Evolutionary conservation across 2,797 vertebrate genomes (phyloP).

Genomic region (Molossus alvarezi): DNA sequence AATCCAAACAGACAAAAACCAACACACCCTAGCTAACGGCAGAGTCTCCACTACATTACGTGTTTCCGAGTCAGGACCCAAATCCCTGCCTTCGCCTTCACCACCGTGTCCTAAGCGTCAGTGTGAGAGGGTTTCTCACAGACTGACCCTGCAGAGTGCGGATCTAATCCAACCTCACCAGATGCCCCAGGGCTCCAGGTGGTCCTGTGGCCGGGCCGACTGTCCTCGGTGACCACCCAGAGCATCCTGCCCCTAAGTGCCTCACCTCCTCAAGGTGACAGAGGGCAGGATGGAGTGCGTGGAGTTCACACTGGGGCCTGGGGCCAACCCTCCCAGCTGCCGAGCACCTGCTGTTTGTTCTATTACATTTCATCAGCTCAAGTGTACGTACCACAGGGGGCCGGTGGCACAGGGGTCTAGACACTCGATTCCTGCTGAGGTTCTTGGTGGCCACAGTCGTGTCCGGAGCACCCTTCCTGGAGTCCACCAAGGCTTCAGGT

Average conservation of each 20-base stretch:
- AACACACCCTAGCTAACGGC: no score
- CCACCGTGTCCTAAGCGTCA: background rate
- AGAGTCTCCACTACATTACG: background rate
- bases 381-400: no score
- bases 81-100: no score
- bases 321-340: rapidly evolving
- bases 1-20: background rate
- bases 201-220: background rate
- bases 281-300: rapidly evolving
- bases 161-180: no score
- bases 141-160: background rate
- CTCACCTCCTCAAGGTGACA: no score
- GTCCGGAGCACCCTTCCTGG: background rate
- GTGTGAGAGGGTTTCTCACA: background rate
- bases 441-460: background rate
- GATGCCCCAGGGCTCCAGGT: background rate
- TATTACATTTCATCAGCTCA: background rate
- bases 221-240: no score
- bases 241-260: background rate
- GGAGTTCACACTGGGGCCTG: background rate
- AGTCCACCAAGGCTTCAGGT: no score
- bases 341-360: background rate
- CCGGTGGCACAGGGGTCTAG: background rate
- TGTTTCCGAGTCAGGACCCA: background rate
- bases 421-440: background rate